Evolutionary conservation across 2,113 vertebrate species (phyloP), one percentile per base, ranked within the genome.

Genomic region (Trogon melanurus): DNA sequence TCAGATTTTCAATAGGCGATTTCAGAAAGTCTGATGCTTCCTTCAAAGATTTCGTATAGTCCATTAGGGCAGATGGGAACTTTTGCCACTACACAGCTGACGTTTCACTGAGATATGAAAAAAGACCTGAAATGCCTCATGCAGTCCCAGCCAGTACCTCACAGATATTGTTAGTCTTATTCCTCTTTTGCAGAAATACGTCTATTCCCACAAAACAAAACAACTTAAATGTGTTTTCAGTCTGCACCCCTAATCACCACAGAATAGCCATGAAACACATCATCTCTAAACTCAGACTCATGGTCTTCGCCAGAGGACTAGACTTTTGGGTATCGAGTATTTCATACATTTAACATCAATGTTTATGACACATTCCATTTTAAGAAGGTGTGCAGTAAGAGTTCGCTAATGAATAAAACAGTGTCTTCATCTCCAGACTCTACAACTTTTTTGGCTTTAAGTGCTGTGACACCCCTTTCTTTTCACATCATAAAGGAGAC

Each of bases 371-470:
- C 13, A 11, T 7, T 76, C 50, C 79, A 45, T 79, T 93, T 93
- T 75, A 93, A 92, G 82, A 25, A 80, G 22, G 20, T 73, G 71
- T 84, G 56, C 60, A 65, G 19, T 61, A 66, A 36, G 67, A 75
- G 7, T 88, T 73, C 90, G n/a, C 72, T 80, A 38, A 90, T 88
- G 79, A 91, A 91, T 95, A 85, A 93, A 95, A 85, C 66, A 94
- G 58, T 80, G 75, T 73, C 64, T 90, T 86, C 71, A 54, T 70
- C 82, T 90, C 50, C 64, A 93, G 82, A 83, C 64, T 85, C 70
- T 66, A 79, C n/a, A 65, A 61, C 26, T 22, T 72, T 62, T 90
- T 93, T 85, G 92, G 41, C 66, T 94, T 12, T 58, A 92, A 88
- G 60, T 83, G 71, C 67, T 12, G 3, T n/a, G 78, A 83, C 64